Evolutionary conservation across 1,140 invertebrate genomes (phyloP).

Genomic region (Augochlora pura): DNA sequence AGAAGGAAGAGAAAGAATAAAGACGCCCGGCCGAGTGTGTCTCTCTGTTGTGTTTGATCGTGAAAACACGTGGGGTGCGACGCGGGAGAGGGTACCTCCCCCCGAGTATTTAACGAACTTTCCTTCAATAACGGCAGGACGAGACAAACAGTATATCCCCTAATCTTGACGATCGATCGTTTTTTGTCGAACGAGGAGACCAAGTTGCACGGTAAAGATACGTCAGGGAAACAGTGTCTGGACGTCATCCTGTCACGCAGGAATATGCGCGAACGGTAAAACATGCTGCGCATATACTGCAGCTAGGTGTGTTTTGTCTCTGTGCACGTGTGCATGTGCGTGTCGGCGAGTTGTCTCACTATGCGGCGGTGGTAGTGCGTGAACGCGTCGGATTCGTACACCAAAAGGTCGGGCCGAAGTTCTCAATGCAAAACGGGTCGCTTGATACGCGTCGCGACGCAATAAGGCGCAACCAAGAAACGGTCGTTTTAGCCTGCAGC

Average conservation of each 20-base stretch:
- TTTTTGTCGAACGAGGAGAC: background rate
- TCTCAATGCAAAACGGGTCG: slow-evolving; percentile 23
- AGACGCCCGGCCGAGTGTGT: slow-evolving; percentile 23
- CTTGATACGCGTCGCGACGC: background rate
- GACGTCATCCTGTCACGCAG: slow-evolving; percentile 31
- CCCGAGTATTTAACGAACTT: slow-evolving; percentile 16
- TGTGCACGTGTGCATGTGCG: too few species aligned
- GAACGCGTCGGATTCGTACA: background rate
- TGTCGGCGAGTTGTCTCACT: background rate
- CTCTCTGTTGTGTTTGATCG: slow-evolving; percentile 34
- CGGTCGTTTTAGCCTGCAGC: too few species aligned
- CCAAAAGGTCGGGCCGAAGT: slow-evolving; percentile 47
- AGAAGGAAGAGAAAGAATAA: slow-evolving; percentile 29
- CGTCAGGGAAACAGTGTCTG: background rate
- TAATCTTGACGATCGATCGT: slow-evolving; percentile 33
- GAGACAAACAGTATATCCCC: background rate
- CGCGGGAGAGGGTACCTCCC: slow-evolving; percentile 28
- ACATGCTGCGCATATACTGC: slow-evolving; percentile 18
- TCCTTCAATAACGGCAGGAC: background rate
- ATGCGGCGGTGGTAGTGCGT: slow-evolving; percentile 9
- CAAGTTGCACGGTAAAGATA: background rate
- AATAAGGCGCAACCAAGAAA: too few species aligned
- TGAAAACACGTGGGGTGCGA: slow-evolving; percentile 54
- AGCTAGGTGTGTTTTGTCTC: too few species aligned
- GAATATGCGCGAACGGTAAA: slow-evolving; percentile 28